These are phyloP conservation scores for Eleginops maclovinus DNA, from an alignment of 2,113 vertebrate genomes.

Conservation along the genomic window DNA sequence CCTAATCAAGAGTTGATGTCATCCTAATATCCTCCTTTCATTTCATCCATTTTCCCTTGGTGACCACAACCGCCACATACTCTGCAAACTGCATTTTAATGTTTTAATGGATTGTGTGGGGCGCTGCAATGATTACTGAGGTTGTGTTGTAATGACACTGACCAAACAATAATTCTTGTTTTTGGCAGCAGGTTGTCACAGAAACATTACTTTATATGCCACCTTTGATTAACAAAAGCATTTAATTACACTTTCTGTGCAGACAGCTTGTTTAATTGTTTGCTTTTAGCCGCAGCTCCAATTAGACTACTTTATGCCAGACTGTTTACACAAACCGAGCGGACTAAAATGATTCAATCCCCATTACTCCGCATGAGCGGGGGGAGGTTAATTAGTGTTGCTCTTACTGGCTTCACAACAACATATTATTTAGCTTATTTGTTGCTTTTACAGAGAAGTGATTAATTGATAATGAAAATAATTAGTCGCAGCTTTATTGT, in stretches of 20 bases:
- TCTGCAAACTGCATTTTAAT: constrained; percentile 57
- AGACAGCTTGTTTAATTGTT: constrained; percentile 17
- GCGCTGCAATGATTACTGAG: constrained; percentile 29
- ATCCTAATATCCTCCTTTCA: too few species aligned
- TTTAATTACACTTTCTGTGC: constrained; percentile 18
- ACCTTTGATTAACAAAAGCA: constrained; percentile 14
- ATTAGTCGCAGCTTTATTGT: background rate
- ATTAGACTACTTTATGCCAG: background rate
- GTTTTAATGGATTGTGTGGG: constrained; percentile 46
- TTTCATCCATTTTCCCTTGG: constrained; percentile 9
- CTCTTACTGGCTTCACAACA: constrained; percentile 23
- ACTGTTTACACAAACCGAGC: constrained; percentile 29
- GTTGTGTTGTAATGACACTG: constrained; percentile 81
- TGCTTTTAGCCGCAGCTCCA: constrained; percentile 41
- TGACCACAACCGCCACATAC: background rate
- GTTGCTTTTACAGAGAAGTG: background rate
- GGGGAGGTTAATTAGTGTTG: constrained; percentile 33
- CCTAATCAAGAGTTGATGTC: too few species aligned
- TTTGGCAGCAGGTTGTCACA: background rate
- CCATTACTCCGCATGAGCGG: constrained; percentile 13
- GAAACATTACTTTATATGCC: background rate
- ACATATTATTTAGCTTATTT: background rate
- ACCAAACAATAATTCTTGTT: constrained; percentile 25
- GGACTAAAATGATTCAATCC: constrained; percentile 22
- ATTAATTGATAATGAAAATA: background rate